These are phyloP conservation scores for Patella ulyssiponensis DNA, from an alignment of 2,888 invertebrate species.

Conservation along the genomic window DNA sequence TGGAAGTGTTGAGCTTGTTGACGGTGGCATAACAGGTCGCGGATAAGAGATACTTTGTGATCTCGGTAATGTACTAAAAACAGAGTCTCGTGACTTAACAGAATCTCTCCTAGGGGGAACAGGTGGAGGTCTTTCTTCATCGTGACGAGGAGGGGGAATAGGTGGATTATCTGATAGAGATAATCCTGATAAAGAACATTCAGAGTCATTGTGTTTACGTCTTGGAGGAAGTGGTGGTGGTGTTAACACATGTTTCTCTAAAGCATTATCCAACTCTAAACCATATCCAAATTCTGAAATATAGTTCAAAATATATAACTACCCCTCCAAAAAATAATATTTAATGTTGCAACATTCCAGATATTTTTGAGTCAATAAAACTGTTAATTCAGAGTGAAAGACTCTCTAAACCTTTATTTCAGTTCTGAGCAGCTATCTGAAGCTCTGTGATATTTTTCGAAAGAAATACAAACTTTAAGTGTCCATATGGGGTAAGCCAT, in stretches of 20 bases:
- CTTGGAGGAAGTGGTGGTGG: constrained; percentile 63
- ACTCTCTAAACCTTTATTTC: too few relatives aligned
- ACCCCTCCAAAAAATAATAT: too few relatives aligned
- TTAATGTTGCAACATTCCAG: neutral
- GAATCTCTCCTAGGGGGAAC: constrained; percentile 77
- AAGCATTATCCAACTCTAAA: constrained; percentile 36
- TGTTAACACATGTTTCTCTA: constrained; percentile 41
- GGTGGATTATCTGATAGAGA: constrained; percentile 77
- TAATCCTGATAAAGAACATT: constrained; percentile 19
- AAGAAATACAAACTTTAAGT: too few relatives aligned
- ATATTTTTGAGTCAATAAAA: neutral
- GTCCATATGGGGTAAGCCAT: too few relatives aligned
- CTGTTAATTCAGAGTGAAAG: neutral
- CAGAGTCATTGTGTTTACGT: constrained; percentile 72
- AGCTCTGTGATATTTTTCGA: too few relatives aligned
- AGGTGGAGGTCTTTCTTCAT: constrained; percentile 76
- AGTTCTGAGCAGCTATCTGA: too few relatives aligned
- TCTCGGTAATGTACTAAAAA: constrained; percentile 42
- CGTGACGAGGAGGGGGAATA: constrained; percentile 80
- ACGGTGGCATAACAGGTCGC: constrained; percentile 41
- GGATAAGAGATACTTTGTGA: constrained; percentile 52
- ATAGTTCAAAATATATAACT: too few relatives aligned
- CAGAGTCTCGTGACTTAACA: constrained; percentile 30
- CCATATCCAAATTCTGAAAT: constrained; percentile 13
- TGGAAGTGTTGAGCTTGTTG: constrained; percentile 53